Conservation (phyloP, 2,888 invertebrate genomes). For the Tipula lateralis region DNA sequence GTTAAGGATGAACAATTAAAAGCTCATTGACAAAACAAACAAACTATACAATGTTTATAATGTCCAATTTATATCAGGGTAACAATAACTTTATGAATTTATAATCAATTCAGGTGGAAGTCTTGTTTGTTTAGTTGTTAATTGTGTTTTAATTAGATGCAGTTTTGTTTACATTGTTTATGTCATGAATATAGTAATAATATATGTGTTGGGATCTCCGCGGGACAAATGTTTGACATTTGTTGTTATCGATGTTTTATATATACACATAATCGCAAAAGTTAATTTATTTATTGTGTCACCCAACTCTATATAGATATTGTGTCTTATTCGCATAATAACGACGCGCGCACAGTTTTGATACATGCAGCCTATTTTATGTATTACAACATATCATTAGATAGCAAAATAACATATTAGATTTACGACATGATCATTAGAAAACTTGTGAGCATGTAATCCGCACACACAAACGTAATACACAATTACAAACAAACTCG, state of each 20-base stretch:
- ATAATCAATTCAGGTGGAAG: neutral
- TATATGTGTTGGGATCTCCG: neutral
- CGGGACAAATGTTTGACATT: neutral
- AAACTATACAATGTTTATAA: neutral
- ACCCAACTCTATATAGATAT: neutral
- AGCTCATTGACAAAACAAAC: conserved; percentile 27
- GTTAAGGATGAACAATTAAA: conserved; percentile 11
- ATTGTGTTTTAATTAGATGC: neutral
- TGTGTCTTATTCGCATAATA: neutral
- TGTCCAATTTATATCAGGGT: neutral
- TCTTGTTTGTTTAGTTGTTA: neutral
- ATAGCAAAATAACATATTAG: neutral
- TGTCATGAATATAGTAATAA: neutral
- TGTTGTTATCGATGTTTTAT: neutral
- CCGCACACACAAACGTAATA: neutral
- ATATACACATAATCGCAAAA: neutral
- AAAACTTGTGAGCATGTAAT: neutral
- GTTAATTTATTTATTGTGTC: neutral
- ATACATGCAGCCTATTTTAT: neutral
- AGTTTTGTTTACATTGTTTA: conserved; percentile 1
- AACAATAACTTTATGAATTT: neutral
- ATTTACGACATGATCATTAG: neutral
- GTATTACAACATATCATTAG: neutral
- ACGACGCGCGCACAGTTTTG: neutral
- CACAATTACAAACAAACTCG: neutral